These are phyloP conservation scores for Trochalopteron elliotii DNA, from an alignment of 2,113 vertebrate species.

Conservation along the genomic window DNA sequence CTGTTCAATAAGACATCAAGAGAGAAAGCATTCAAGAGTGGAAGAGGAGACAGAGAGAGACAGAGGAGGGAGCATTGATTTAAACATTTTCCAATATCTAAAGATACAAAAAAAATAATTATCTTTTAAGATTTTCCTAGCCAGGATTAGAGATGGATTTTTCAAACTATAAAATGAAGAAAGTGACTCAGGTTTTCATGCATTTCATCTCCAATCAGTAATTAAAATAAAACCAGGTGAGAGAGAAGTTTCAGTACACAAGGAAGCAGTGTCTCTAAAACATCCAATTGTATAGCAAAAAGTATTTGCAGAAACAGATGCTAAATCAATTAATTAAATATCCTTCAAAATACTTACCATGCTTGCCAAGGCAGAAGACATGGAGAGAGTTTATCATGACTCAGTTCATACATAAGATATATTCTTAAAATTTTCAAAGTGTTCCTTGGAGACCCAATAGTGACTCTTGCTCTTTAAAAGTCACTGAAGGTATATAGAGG, in stretches of 20 bases:
- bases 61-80: neutral
- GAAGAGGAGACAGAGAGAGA: neutral
- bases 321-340: neutral
- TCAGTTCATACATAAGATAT: neutral
- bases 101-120: neutral
- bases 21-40: neutral
- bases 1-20: neutral
- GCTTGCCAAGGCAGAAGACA: neutral
- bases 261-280: neutral
- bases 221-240: neutral
- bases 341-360: neutral
- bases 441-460: neutral
- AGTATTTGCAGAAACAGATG: neutral
- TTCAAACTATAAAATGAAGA: neutral
- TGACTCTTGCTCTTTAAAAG: neutral
- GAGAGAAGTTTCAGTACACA: neutral
- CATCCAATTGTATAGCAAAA: neutral
- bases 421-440: neutral
- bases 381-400: neutral
- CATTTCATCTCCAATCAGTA: neutral
- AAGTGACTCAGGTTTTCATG: neutral
- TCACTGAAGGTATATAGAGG: neutral
- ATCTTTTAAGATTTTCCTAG: neutral
- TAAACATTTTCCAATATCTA: neutral
- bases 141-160: neutral